Percentiles rank a stretch among this genome's conserved stretches.
Evolutionary conservation across 2,113 vertebrate species (phyloP).

Genomic region (Tretioscincus oriximinensis): DNA sequence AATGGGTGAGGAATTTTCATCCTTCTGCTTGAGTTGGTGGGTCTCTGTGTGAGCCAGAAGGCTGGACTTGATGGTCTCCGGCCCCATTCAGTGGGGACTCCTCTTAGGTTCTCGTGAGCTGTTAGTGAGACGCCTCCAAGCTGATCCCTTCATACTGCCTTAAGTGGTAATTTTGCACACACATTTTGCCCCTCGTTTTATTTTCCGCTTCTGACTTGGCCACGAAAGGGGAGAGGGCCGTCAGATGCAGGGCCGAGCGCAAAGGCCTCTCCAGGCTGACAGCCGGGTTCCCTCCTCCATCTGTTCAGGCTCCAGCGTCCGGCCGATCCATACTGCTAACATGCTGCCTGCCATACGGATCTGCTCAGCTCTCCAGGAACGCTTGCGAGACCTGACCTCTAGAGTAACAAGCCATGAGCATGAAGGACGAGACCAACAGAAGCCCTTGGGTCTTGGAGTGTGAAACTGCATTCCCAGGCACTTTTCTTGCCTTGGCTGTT

Average conservation of each 20-base stretch:
- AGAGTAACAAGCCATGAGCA: constrained; percentile 68
- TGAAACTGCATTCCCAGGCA: constrained; percentile 62
- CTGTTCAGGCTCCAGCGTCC: constrained; percentile 69
- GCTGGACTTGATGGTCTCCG: no score
- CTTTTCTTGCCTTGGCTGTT: constrained; percentile 40
- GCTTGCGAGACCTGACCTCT: constrained; percentile 74
- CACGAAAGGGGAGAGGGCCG: constrained; percentile 15
- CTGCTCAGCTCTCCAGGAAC: constrained; percentile 72
- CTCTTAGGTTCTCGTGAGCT: background rate
- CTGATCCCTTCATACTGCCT: background rate
- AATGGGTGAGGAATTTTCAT: no score
- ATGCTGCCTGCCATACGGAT: constrained; percentile 75
- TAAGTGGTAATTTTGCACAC: background rate
- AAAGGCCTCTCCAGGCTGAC: constrained; percentile 74
- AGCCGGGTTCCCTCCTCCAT: constrained; percentile 67
- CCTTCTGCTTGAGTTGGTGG: no score
- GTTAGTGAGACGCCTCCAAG: background rate
- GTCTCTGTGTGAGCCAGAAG: no score
- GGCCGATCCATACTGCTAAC: constrained; percentile 69
- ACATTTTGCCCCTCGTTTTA: no score
- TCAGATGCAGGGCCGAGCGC: constrained; percentile 46
- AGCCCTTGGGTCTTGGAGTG: constrained; percentile 65
- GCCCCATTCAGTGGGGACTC: no score
- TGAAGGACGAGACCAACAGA: constrained; percentile 67
- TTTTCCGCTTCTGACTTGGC: constrained; percentile 12